Evolutionary conservation across 2,888 invertebrate genomes (phyloP).

Genomic region (Hemaris fuciformis): DNA sequence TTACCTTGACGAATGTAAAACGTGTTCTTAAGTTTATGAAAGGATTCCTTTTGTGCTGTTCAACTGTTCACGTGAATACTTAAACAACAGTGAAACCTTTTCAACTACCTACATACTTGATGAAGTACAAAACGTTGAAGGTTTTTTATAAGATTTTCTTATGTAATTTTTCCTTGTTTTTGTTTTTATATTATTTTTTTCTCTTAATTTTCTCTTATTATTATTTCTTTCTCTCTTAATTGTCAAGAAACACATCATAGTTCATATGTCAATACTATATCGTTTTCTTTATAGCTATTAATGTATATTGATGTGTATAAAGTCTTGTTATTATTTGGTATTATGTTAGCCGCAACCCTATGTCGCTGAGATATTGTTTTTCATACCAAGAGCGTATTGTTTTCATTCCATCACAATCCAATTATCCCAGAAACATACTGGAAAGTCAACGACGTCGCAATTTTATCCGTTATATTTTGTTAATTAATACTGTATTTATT

Average conservation of each 20-base stretch:
- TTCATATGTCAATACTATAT: too few species aligned
- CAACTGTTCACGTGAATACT: slow-evolving; percentile 21
- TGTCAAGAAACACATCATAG: too few species aligned
- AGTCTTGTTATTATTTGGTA: neutral
- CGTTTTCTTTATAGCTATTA: too few species aligned
- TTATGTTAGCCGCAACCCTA: neutral
- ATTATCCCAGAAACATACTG: neutral
- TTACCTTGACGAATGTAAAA: slow-evolving; percentile 43
- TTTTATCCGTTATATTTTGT: neutral
- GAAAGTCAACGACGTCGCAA: neutral
- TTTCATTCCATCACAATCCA: neutral
- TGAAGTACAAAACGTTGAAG: neutral
- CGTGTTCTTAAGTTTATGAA: slow-evolving; percentile 32
- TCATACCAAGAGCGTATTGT: neutral
- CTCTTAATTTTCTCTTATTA: too few species aligned
- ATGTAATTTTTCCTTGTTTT: too few species aligned
- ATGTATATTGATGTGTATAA: too few species aligned
- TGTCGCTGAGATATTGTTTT: neutral
- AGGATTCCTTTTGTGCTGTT: slow-evolving; percentile 38
- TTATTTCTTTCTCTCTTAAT: too few species aligned
- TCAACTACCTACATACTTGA: slow-evolving; percentile 20
- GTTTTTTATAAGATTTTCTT: neutral
- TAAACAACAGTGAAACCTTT: slow-evolving; percentile 25
- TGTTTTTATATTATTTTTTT: too few species aligned
- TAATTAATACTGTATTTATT: neutral